phyloP scores from a whole-genome alignment of 2,888 invertebrate species.

The Nephrocerus scutellatus region DNA sequence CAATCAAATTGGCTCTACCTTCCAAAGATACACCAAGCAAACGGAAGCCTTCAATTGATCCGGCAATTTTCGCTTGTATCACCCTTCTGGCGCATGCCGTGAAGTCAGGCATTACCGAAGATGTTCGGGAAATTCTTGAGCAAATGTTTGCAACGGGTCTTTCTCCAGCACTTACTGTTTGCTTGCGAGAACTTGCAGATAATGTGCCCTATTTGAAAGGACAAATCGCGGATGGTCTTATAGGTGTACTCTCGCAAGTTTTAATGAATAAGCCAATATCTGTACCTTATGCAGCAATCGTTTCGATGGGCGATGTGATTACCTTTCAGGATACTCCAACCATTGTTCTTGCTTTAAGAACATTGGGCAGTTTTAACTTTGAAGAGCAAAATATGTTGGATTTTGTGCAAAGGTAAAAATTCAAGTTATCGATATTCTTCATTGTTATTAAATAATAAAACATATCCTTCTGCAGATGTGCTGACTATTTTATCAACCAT shows the following conservation, averaged over 20 bases:
- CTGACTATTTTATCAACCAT: conserved; percentile 82
- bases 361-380: conserved; percentile 85
- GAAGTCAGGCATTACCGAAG: conserved; percentile 65
- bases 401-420: conserved; percentile 63
- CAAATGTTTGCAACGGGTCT: conserved; percentile 89
- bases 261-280: conserved; percentile 80
- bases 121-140: conserved; percentile 78
- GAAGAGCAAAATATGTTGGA: conserved; percentile 86
- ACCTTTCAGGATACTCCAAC: conserved; percentile 62
- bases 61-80: conserved; percentile 88
- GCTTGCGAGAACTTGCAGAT: conserved; percentile 80
- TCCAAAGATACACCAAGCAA: conserved; percentile 70
- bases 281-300: conserved; percentile 53
- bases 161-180: conserved; percentile 82
- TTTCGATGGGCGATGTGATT: conserved; percentile 37
- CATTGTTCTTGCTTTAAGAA: conserved; percentile 84
- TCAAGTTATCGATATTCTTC: not conserved
- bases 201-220: conserved; percentile 80
- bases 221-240: conserved; percentile 86
- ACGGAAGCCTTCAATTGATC: conserved; percentile 68
- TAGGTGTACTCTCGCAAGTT: conserved; percentile 85
- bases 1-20: conserved; percentile 69
- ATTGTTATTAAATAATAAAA: not conserved
- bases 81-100: conserved; percentile 85
- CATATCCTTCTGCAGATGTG: conserved; percentile 56